phyloP scores from a whole-genome alignment of 2,888 invertebrate species.

The Mesorhabditis spiculigera region DNA sequence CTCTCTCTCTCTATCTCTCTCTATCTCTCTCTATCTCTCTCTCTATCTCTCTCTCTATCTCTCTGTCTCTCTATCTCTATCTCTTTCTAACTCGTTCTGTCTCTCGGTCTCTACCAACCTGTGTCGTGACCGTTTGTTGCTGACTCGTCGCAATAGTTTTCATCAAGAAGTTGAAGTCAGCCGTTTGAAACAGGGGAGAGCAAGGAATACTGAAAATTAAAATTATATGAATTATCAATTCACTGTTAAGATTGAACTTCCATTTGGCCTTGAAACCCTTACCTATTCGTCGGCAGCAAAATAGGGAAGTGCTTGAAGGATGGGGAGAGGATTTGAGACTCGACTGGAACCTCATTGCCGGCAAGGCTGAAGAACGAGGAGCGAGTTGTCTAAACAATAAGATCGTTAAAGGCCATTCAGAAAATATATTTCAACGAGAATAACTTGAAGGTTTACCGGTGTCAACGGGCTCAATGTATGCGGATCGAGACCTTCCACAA shows the following conservation, averaged over 20 bases:
- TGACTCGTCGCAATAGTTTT: not conserved
- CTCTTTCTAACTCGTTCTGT: too few species aligned
- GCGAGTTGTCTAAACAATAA: not conserved
- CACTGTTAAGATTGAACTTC: not conserved
- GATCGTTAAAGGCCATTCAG: not conserved
- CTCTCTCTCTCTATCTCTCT: too few species aligned
- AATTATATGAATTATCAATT: not conserved
- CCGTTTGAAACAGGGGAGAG: conserved; percentile 1
- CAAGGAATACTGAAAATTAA: conserved; percentile 1
- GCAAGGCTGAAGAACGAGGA: not conserved
- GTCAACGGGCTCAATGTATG: conserved; percentile 6
- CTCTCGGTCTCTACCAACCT: too few species aligned
- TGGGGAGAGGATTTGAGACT: not conserved
- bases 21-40: too few species aligned
- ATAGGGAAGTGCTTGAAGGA: not conserved
- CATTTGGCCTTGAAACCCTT: conserved; percentile 4
- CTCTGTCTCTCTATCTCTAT: too few species aligned
- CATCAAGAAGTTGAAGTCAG: conserved; percentile 4
- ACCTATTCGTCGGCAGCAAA: not conserved
- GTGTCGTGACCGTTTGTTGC: not conserved
- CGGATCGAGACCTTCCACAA: conserved; percentile 4
- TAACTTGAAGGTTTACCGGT: conserved; percentile 3
- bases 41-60: too few species aligned
- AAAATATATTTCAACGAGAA: not conserved
- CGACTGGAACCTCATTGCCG: conserved; percentile 4